Evolutionary conservation across 2,797 vertebrate genomes (phyloP), one percentile per base, ranked within the genome.

Genomic region (Rhynchonycteris naso): DNA sequence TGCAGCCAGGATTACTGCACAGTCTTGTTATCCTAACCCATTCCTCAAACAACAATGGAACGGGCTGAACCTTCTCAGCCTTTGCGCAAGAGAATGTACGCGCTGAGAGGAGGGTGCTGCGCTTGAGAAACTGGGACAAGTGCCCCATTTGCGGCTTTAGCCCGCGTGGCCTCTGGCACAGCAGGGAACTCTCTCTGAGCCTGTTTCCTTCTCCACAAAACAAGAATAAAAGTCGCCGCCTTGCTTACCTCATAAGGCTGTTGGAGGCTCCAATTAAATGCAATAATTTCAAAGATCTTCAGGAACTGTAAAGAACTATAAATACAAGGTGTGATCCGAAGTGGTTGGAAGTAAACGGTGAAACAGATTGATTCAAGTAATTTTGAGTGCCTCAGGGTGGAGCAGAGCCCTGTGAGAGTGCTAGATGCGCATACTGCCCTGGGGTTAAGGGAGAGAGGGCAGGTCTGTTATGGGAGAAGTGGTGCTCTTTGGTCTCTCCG

Each of bases 161-260:
- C 63, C 52, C 0, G 0, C 2, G 11, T 72, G 82, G 74, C 74
- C 56, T 89, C 68, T 28, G 52, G 74, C 33, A 65, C 86, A 47
- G 79, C 14, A 0, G 33, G 9, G 24, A 35, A 35, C 18, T 52
- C 35, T 35, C 13, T 69, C 54, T 30, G 30, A 90, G 68, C 10
- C 11, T 15, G 8, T 82, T 86, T 75, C n/a, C 58, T 93, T 71
- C 65, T 88, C 54, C 88, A 65, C 58, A 90, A 68, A 91, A 85
- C n/a, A 65, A 59, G 84, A 89, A 74, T 59, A 47, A 87, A 95
- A 91, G 33, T 82, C 78, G 82, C 16, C 6, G 1, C 86, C 71
- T 96, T 63, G 50, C 65, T 97, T 92, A 95, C 93, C 69, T 97
- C 97, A 95, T 94, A 52, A 15, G 35, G 95, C 92, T 21, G 56